Conservation (phyloP, 2,888 invertebrate species). For the Morpho helenor region DNA sequence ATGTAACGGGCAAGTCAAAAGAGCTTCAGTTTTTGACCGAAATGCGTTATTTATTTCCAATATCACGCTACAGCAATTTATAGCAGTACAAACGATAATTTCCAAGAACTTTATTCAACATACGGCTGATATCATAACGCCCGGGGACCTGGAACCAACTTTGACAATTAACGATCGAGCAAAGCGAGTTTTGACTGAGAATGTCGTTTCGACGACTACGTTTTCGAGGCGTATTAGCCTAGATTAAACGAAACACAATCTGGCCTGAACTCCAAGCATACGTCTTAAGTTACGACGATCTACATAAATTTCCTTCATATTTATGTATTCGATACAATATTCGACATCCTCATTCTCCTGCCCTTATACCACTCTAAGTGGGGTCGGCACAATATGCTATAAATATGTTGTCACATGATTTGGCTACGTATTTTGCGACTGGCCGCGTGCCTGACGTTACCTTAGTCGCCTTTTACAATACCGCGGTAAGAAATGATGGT, state of each 20-base stretch:
- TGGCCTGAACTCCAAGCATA: constrained; percentile 29
- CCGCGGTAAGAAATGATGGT: too few species aligned
- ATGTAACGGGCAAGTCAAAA: neutral
- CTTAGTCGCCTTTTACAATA: too few species aligned
- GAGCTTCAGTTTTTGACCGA: constrained; percentile 7
- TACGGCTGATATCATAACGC: constrained; percentile 37
- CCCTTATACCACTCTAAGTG: too few species aligned
- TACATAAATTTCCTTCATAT: too few species aligned
- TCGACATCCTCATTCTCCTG: neutral
- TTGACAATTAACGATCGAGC: constrained; percentile 55
- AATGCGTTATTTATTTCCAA: constrained; percentile 23
- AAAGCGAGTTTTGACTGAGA: constrained; percentile 46
- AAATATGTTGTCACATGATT: too few species aligned
- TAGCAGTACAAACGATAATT: constrained; percentile 30
- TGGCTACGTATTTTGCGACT: too few species aligned
- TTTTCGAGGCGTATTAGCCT: constrained; percentile 11
- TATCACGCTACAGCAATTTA: constrained; percentile 23
- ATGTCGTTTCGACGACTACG: constrained; percentile 40
- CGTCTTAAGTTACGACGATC: constrained; percentile 20
- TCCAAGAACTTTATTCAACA: constrained; percentile 39
- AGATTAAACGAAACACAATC: constrained; percentile 30
- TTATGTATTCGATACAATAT: constrained; percentile 7
- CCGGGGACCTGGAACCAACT: constrained; percentile 39
- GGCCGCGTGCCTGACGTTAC: too few species aligned
- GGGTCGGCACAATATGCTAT: too few species aligned